phyloP scores from a whole-genome alignment of 2,888 invertebrate genomes.

The Nasonovia ribisnigri region DNA sequence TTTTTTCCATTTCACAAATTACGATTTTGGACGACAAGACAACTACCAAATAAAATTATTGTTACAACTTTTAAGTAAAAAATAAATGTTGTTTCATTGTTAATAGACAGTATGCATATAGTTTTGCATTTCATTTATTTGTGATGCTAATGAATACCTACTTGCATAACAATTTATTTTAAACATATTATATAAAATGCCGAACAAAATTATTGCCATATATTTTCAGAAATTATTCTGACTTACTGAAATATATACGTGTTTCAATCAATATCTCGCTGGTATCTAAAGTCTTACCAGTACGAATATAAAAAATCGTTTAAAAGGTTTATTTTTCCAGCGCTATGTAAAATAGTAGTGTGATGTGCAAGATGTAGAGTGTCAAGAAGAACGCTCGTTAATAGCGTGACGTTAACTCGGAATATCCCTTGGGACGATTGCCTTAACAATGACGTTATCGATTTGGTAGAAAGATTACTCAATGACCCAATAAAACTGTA shows the following conservation, averaged over 20 bases:
- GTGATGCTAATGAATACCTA: neutral
- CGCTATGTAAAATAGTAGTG: neutral
- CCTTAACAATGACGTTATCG: slow-evolving; percentile 23
- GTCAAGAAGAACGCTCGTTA: neutral
- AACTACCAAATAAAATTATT: too few species aligned
- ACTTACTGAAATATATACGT: neutral
- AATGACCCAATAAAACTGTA: slow-evolving; percentile 29
- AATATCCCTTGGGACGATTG: neutral
- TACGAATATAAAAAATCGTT: neutral
- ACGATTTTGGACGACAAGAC: neutral
- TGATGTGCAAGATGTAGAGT: neutral
- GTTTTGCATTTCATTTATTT: neutral
- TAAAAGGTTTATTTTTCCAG: neutral
- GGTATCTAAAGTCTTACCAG: neutral
- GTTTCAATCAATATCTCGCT: neutral
- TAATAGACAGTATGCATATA: neutral
- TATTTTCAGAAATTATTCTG: neutral
- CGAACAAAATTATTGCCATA: neutral
- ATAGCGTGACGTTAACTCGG: neutral
- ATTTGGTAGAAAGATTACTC: slow-evolving; percentile 31
- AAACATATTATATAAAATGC: neutral
- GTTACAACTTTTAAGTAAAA: neutral
- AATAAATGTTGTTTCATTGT: neutral
- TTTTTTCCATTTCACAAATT: neutral
- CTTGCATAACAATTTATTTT: neutral